phyloP scores from a whole-genome alignment of 2,113 vertebrate genomes.

The Crypturellus undulatus region DNA sequence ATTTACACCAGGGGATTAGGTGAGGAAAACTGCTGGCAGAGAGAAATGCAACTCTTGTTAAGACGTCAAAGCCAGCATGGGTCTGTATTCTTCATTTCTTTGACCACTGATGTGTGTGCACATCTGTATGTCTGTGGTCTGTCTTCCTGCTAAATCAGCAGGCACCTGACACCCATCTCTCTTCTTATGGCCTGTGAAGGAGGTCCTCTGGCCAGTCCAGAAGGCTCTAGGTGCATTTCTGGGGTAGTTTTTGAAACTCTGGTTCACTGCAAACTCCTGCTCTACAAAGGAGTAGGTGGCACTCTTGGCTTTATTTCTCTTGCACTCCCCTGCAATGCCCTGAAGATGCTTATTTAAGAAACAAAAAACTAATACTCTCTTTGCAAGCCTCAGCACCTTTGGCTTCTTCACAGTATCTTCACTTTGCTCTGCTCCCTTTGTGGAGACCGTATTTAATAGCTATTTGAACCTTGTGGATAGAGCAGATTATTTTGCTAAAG shows the following conservation, averaged over 20 bases:
- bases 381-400: background rate
- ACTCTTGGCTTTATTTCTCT: background rate
- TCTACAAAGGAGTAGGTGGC: background rate
- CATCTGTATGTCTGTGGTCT: background rate
- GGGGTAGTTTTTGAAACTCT: background rate
- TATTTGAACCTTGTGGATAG: background rate
- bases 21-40: background rate
- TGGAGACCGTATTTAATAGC: background rate
- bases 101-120: background rate
- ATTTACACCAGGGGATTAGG: background rate
- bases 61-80: background rate
- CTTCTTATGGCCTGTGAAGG: background rate
- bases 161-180: background rate
- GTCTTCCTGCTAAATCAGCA: background rate
- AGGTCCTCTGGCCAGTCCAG: background rate
- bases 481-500: background rate
- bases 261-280: background rate
- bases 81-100: background rate
- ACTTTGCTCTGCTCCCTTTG: background rate
- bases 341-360: background rate
- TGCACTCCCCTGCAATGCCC: background rate
- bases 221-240: background rate
- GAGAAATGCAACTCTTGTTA: background rate
- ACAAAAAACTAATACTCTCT: background rate
- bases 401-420: background rate